phyloP scores from a whole-genome alignment of 2,113 vertebrate genomes.

The Athene noctua region DNA sequence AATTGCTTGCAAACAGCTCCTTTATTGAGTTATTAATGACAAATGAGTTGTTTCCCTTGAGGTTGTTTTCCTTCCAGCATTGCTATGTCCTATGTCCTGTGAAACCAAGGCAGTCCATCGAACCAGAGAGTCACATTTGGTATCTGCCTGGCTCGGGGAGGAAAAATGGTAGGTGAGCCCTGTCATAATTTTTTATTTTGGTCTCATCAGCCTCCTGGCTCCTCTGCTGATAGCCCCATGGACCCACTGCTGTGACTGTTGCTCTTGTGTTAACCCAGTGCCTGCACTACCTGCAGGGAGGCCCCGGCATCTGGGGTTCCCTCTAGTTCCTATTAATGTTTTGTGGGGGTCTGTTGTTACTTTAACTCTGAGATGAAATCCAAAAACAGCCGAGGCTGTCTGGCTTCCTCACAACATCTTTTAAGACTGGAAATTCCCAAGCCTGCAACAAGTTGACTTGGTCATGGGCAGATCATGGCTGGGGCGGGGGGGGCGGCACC shows the following conservation, averaged over 20 bases:
- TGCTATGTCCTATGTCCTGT: not conserved
- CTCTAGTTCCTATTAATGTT: not conserved
- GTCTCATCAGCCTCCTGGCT: not conserved
- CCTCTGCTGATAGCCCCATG: rapidly evolving
- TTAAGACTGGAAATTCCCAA: constrained; percentile 31
- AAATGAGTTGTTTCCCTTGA: not conserved
- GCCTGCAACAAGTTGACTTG: not conserved
- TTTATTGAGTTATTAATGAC: not conserved
- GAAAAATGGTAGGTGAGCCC: not conserved
- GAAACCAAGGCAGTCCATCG: not conserved
- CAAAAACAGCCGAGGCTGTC: not conserved
- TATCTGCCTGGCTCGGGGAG: not conserved
- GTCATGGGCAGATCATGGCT: not conserved
- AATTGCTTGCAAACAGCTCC: constrained; percentile 7
- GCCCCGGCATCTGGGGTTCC: not conserved
- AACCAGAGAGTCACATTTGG: not conserved
- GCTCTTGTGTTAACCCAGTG: rapidly evolving
- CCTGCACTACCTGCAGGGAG: not conserved
- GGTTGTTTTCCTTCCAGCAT: not conserved
- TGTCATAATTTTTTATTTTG: not conserved
- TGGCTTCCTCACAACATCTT: not conserved
- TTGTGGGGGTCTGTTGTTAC: not conserved
- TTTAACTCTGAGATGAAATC: not conserved
- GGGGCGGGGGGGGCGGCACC: not conserved
- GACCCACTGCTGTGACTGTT: not conserved